A percentile compares a stretch with the other conserved stretches of the same genome.
These are phyloP conservation scores for Oncorhynchus tshawytscha DNA, from an alignment of 2,113 vertebrate genomes.

Conservation along the genomic window DNA sequence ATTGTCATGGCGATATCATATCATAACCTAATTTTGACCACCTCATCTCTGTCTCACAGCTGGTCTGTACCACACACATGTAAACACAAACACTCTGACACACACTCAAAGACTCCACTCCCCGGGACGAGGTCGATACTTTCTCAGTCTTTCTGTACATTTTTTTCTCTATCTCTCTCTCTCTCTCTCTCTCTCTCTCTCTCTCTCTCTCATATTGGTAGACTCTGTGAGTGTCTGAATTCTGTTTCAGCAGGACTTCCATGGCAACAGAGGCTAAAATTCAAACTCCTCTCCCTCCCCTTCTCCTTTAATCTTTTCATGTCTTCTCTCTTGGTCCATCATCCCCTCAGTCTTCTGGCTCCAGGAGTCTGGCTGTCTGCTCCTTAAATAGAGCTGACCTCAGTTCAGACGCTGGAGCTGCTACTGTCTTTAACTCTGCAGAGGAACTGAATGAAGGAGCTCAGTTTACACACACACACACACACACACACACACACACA, in stretches of 20 bases:
- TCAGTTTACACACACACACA: background rate
- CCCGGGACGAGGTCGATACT: no score
- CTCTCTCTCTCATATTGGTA: background rate
- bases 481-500: no score
- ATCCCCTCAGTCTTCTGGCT: constrained; percentile 48
- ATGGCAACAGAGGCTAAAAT: background rate
- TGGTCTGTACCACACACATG: background rate
- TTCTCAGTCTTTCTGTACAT: no score
- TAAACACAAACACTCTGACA: background rate
- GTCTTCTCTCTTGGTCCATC: constrained; percentile 52
- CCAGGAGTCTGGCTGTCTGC: constrained; percentile 72
- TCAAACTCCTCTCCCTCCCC: background rate
- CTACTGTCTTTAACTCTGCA: constrained; percentile 55
- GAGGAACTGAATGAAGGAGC: constrained; percentile 16
- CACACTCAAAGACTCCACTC: background rate
- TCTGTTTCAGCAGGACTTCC: background rate
- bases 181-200: background rate
- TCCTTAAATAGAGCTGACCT: constrained; percentile 77
- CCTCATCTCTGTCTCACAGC: no score
- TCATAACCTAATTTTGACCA: no score
- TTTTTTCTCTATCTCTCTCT: no score
- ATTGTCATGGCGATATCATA: no score
- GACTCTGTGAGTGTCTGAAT: background rate
- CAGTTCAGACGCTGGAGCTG: constrained; percentile 56
- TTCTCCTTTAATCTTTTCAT: constrained; percentile 25